phyloP scores from a whole-genome alignment of 2,113 vertebrate genomes.

The Arenaria interpres region DNA sequence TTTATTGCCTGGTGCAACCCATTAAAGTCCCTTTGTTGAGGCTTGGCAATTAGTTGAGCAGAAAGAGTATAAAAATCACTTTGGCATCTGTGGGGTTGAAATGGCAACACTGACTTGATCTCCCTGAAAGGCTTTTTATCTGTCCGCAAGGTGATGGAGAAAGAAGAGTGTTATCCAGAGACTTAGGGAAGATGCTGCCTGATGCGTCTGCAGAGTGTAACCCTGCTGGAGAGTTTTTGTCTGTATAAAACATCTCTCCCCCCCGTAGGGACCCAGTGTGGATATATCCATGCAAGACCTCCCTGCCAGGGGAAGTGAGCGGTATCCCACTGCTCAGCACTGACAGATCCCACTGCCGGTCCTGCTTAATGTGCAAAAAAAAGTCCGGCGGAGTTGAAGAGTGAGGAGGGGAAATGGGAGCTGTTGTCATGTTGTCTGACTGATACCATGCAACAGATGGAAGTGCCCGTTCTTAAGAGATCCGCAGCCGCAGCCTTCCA shows the following conservation, averaged over 20 bases:
- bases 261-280: not conserved
- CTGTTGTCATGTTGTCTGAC: not conserved
- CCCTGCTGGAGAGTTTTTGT: not conserved
- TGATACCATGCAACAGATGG: not conserved
- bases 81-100: not conserved
- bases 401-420: not conserved
- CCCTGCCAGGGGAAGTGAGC: not conserved
- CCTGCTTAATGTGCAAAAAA: not conserved
- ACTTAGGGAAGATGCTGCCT: not conserved
- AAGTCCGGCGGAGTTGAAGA: not conserved
- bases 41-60: constrained; percentile 6
- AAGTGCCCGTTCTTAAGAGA: not conserved
- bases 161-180: not conserved
- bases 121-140: not conserved
- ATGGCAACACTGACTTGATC: not conserved
- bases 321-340: not conserved
- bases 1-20: constrained; percentile 33
- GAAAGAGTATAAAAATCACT: constrained; percentile 12
- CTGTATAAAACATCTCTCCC: not conserved
- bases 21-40: not conserved
- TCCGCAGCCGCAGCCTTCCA: not conserved
- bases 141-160: not conserved
- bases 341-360: not conserved
- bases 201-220: not conserved
- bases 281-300: not conserved